A percentile compares a stretch with the other conserved stretches of the same genome.
phyloP scores from a whole-genome alignment of 2,113 vertebrate species.

The Stigmatopora argus region DNA sequence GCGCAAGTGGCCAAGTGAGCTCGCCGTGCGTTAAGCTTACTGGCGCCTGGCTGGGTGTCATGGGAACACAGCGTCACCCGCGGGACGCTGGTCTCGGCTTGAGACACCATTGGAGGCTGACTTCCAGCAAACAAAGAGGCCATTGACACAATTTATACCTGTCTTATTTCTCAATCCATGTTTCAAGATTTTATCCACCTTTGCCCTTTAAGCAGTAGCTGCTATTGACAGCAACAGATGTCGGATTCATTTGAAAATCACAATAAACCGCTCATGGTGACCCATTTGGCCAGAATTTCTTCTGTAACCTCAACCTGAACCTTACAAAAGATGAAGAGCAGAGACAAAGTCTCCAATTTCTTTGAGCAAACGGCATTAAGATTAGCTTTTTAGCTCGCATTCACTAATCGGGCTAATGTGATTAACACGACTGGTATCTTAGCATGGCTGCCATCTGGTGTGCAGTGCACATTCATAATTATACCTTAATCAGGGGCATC shows the following conservation, averaged over 20 bases:
- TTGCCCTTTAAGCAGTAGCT: too few relatives aligned
- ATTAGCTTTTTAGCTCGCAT: constrained; percentile 2
- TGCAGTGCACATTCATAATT: background rate
- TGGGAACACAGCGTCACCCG: background rate
- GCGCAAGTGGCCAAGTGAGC: background rate
- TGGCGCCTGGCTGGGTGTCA: background rate
- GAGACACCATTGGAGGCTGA: background rate
- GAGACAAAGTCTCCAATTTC: too few relatives aligned
- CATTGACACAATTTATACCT: too few relatives aligned
- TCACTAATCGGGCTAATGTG: constrained; percentile 12
- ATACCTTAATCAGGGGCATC: too few relatives aligned
- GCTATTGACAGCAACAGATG: too few relatives aligned
- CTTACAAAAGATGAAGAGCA: too few relatives aligned
- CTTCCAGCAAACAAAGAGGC: background rate
- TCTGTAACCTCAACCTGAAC: too few relatives aligned
- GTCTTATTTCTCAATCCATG: too few relatives aligned
- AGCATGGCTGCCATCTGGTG: constrained; percentile 18
- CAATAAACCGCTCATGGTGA: too few relatives aligned
- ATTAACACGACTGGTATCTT: constrained; percentile 35
- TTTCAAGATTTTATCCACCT: too few relatives aligned
- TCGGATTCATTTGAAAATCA: too few relatives aligned
- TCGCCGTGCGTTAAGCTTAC: background rate
- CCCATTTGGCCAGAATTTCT: too few relatives aligned
- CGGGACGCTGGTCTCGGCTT: background rate
- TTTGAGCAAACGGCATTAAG: background rate